A percentile compares a stretch with the other conserved stretches of the same genome.
These are phyloP conservation scores for Erinaceus europaeus DNA, from an alignment of 2,113 vertebrate genomes.

Conservation along the genomic window DNA sequence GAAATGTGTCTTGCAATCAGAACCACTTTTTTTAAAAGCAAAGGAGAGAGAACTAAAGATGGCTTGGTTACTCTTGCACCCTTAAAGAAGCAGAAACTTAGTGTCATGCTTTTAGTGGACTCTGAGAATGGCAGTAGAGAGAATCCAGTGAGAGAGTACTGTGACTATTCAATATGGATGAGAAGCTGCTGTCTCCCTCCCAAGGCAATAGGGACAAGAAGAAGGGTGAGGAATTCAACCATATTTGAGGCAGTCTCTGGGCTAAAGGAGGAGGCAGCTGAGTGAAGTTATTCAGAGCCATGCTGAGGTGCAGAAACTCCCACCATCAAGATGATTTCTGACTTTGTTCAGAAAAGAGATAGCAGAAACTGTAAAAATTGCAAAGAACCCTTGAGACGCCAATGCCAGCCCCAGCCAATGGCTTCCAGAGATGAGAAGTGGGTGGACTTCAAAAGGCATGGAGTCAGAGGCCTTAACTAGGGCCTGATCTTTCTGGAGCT, in stretches of 20 bases:
- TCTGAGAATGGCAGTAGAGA: slow-evolving; percentile 35
- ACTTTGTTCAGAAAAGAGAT: slow-evolving; percentile 1
- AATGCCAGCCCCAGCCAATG: slow-evolving; percentile 41
- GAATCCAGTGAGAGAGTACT: slow-evolving; percentile 7
- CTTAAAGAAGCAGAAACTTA: not conserved
- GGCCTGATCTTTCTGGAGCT: slow-evolving; percentile 72
- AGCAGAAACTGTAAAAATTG: slow-evolving; percentile 8
- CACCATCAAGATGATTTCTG: not conserved
- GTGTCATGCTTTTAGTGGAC: not conserved
- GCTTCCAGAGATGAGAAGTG: slow-evolving; percentile 62
- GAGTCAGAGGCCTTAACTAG: slow-evolving; percentile 72
- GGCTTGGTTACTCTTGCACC: not conserved
- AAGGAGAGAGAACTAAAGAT: slow-evolving; percentile 5
- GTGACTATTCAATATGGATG: slow-evolving; percentile 54
- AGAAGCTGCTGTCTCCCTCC: slow-evolving; percentile 55
- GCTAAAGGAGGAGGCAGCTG: not conserved
- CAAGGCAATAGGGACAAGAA: slow-evolving; percentile 20
- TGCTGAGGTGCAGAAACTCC: not conserved
- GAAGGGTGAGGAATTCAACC: slow-evolving; percentile 1
- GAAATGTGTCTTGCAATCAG: slow-evolving; percentile 48
- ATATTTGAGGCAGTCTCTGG: not conserved
- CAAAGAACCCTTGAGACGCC: slow-evolving; percentile 64
- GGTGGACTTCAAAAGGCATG: slow-evolving; percentile 70
- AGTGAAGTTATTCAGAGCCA: not conserved
- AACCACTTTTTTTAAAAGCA: slow-evolving; percentile 33